phyloP scores from a whole-genome alignment of 2,113 vertebrate genomes.

The Pyxicephalus adspersus region DNA sequence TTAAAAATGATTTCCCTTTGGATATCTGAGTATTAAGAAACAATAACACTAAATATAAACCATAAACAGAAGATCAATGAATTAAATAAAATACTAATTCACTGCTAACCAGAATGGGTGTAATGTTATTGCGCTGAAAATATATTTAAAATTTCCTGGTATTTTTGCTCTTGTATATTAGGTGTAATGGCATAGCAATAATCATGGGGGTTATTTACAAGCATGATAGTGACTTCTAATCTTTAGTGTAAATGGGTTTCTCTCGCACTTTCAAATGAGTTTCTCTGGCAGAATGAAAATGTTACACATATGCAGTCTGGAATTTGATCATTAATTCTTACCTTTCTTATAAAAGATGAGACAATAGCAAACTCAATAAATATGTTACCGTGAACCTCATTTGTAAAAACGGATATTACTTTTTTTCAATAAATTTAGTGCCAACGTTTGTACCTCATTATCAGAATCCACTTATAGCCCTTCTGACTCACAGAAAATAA shows the following conservation, averaged over 20 bases:
- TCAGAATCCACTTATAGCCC: background rate
- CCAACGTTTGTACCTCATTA: background rate
- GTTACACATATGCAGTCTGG: background rate
- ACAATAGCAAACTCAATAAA: background rate
- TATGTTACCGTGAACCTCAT: background rate
- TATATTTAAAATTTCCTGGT: constrained; percentile 2
- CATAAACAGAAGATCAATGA: background rate
- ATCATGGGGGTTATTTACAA: constrained; percentile 9
- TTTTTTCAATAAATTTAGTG: background rate
- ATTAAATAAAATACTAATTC: background rate
- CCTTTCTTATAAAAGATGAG: background rate
- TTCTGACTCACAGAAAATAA: too few species aligned
- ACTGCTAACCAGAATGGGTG: background rate
- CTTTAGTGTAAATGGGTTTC: constrained; percentile 37
- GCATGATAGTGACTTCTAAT: constrained; percentile 12
- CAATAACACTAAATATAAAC: too few species aligned
- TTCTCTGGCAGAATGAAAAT: background rate
- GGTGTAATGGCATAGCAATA: background rate
- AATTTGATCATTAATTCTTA: constrained; percentile 19
- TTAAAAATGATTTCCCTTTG: too few species aligned
- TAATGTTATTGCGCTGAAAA: background rate
- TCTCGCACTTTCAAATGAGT: constrained; percentile 31
- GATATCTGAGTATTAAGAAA: too few species aligned
- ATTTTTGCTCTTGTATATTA: background rate
- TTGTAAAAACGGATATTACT: too few species aligned